Conservation (phyloP, 2,113 vertebrate genomes). For the Trogon melanurus region DNA sequence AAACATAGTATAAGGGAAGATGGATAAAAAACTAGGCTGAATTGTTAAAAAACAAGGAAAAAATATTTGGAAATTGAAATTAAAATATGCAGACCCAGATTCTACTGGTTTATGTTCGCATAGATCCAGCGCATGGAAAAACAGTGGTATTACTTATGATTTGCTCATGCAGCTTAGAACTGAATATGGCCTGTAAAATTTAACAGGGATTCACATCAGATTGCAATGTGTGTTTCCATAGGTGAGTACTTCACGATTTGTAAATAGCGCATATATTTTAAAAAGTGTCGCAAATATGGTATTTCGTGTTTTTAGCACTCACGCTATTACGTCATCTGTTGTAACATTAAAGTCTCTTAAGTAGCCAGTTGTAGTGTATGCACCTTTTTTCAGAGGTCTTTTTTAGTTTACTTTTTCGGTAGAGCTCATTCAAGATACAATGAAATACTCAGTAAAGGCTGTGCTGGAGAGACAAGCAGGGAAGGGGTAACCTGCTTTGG, state of each 20-base stretch:
- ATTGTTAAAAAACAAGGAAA: neutral
- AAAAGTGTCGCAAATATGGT: neutral
- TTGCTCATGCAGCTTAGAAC: neutral
- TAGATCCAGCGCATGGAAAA: neutral
- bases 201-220: conserved; percentile 8
- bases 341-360: conserved; percentile 33
- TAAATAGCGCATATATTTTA: neutral
- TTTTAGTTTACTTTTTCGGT: conserved; percentile 26
- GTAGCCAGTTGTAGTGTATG: neutral
- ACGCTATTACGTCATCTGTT: neutral
- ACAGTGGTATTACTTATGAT: neutral
- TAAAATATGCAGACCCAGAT: neutral
- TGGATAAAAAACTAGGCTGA: neutral
- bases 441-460: conserved; percentile 39
- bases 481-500: conserved; percentile 18
- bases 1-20: neutral
- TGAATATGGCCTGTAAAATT: conserved; percentile 14
- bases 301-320: conserved; percentile 23
- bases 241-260: neutral
- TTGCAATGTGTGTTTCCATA: neutral
- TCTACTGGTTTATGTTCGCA: neutral
- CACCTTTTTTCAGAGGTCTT: conserved; percentile 26
- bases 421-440: conserved; percentile 20
- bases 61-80: neutral
- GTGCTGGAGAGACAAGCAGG: conserved; percentile 16